Conservation (phyloP, 2,113 vertebrate species). For the Corythornis vintsioides region DNA sequence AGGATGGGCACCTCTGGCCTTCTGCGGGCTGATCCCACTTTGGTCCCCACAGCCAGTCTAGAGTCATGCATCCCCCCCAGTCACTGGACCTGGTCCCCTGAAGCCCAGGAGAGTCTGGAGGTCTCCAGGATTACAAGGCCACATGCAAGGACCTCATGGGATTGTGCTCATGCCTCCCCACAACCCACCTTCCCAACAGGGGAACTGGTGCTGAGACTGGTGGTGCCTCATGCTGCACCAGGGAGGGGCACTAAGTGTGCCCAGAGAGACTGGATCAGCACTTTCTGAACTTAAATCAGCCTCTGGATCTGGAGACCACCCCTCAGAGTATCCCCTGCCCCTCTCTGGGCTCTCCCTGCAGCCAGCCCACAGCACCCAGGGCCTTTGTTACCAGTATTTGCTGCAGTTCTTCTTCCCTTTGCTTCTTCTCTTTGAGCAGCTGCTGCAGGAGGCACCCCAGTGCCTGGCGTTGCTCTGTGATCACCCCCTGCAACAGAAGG, state of each 20-base stretch:
- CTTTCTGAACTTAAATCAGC: background rate
- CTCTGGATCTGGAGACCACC: background rate
- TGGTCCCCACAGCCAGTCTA: background rate
- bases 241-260: background rate
- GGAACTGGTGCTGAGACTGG: background rate
- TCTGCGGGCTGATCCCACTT: background rate
- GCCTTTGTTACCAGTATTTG: slow-evolving; percentile 84
- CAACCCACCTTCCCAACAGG: background rate
- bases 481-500: slow-evolving; percentile 79
- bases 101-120: background rate
- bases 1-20: background rate
- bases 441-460: slow-evolving; percentile 88
- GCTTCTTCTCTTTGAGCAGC: slow-evolving; percentile 91
- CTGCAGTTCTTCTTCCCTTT: slow-evolving; percentile 88
- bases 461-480: slow-evolving; percentile 83
- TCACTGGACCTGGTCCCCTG: background rate
- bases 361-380: background rate
- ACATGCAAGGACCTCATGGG: accelerated
- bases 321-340: background rate
- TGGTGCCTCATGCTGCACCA: background rate
- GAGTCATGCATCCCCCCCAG: background rate
- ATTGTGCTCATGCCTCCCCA: background rate
- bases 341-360: background rate
- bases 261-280: accelerated
- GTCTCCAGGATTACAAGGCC: background rate